Evolutionary conservation across 2,797 vertebrate genomes (phyloP).

Genomic region (Peromyscus aztecus): DNA sequence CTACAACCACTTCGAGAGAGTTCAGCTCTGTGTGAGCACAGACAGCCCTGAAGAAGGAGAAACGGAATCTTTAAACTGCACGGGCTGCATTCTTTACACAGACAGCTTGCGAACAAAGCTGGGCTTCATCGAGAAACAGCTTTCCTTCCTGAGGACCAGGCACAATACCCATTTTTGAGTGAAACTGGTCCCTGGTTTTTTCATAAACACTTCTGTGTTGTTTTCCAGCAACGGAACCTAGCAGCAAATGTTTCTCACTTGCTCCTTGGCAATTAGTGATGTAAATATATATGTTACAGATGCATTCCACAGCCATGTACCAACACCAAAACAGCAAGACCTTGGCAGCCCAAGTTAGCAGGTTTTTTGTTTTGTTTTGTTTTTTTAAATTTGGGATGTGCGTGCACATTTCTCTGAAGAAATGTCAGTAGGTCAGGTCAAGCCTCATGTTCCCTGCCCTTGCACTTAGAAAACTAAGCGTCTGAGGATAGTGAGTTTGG

Average conservation of each 20-base stretch:
- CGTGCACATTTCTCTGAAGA: slow-evolving; percentile 29
- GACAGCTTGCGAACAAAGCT: slow-evolving; percentile 24
- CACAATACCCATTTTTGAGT: neutral
- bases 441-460: neutral
- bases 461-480: neutral
- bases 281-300: neutral
- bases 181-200: slow-evolving; percentile 31
- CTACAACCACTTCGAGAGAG: slow-evolving; percentile 36
- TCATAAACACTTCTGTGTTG: slow-evolving; percentile 28
- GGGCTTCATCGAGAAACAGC: slow-evolving; percentile 36
- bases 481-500: neutral
- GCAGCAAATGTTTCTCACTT: slow-evolving; percentile 19
- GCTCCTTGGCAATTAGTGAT: neutral
- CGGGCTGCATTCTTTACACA: slow-evolving; percentile 70
- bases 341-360: neutral
- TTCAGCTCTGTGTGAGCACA: slow-evolving; percentile 60
- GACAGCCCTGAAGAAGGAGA: slow-evolving; percentile 65
- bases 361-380: too few species aligned
- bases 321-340: neutral
- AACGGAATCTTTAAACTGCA: neutral
- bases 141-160: slow-evolving; percentile 13
- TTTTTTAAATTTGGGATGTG: slow-evolving; percentile 14
- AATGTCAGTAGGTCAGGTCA: neutral
- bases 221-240: slow-evolving; percentile 44
- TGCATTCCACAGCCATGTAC: neutral